Base-by-base conservation (phyloP, 2,888 invertebrate species). In the Colletes collaris region DNA sequence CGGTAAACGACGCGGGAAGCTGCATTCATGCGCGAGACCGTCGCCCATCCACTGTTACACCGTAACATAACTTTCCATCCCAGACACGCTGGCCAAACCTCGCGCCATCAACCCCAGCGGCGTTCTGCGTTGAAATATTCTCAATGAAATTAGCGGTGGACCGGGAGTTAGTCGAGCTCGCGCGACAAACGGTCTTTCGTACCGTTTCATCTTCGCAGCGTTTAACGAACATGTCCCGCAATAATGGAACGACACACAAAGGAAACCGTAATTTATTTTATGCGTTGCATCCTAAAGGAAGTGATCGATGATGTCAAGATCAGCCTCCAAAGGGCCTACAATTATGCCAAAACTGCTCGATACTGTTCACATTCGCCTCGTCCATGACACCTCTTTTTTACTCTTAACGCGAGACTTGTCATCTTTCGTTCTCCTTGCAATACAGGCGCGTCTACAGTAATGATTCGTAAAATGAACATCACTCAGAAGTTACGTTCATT, bases 41-140 rank as follows among this genome's bases (percentile, higher is more conserved):
- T 82, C 71, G 76, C 44, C 76, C 70, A 40, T 65, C 62, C 76
- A 70, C 76, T 67, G 83, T 81, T 85, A 81, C 86, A 85, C 75
- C 70, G 81, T 82, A 81, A 83, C 86, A 87, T 87, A 88, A 89
- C 88, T 88, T 89, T 88, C 85, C 81, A 76, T 76, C 73, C 79
- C 73, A 62, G 78, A 70, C 50, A 67, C 71, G 19, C 68, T 66
- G 35, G 74, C 63, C 66, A 56, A 70, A 64, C 65, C 55, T 27
- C 27, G 27, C 65, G 53, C 40, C 44, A 56, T 49, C 56, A 79
- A 59, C 56, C 68, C 59, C 65, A 44, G n/a, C 50, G 6, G 52
- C 46, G 55, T 64, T 78, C 56, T 27, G 50, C 50, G 50, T 40
- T 60, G 59, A 58, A 59, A 79, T 69, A 55, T 81, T 52, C 68